phyloP scores from a whole-genome alignment of 2,113 vertebrate species.

The Sigmodon hispidus region DNA sequence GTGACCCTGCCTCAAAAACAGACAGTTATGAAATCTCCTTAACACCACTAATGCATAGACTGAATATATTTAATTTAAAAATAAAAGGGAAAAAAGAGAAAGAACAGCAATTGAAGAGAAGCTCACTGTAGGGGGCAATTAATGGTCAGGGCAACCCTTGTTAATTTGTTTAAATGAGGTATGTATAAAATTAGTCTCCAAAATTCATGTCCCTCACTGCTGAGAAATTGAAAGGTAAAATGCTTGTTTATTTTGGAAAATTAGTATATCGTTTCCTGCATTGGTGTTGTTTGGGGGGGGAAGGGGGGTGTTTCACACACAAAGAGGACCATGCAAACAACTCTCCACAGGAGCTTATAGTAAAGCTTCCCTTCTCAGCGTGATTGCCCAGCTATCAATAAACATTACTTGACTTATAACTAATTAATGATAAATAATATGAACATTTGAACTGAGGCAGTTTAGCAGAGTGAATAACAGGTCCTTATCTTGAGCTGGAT shows the following conservation, averaged over 20 bases:
- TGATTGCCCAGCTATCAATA: conserved; percentile 3
- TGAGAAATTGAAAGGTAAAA: background rate
- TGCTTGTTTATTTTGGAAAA: background rate
- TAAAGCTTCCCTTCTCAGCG: conserved; percentile 23
- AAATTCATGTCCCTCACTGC: background rate
- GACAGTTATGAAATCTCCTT: background rate
- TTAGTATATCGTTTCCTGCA: background rate
- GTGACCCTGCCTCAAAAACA: background rate
- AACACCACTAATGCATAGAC: background rate
- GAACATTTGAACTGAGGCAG: conserved; percentile 13
- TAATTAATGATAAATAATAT: conserved; percentile 57
- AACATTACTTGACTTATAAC: conserved; percentile 18
- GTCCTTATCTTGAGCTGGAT: background rate
- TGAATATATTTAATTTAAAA: background rate
- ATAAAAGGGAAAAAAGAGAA: background rate
- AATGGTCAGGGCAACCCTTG: background rate
- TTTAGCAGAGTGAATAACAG: conserved; percentile 12
- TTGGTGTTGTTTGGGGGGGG: background rate
- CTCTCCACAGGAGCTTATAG: conserved; percentile 23
- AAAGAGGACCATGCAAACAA: conserved; percentile 3
- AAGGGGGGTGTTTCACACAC: background rate
- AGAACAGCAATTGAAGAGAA: background rate
- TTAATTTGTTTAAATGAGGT: conserved; percentile 13
- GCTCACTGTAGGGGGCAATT: background rate
- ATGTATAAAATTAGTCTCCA: background rate